phyloP scores from a whole-genome alignment of 2,888 invertebrate species.

The Habrosyne pyritoides region DNA sequence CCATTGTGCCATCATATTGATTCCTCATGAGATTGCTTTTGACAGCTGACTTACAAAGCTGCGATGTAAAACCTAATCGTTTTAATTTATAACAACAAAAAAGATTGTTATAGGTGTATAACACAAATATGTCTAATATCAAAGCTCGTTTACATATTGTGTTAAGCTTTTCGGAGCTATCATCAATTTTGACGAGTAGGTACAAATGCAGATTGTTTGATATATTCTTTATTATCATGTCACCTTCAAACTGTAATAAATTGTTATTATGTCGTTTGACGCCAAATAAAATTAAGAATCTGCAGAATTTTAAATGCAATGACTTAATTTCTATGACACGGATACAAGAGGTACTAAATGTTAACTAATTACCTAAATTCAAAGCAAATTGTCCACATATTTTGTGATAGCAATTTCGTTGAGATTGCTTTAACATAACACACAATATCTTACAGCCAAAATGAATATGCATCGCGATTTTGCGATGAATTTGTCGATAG shows the following conservation, averaged over 20 bases:
- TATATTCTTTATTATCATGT: not conserved
- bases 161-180: not conserved
- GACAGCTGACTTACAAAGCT: not conserved
- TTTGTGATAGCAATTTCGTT: not conserved
- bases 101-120: not conserved
- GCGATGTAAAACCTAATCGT: not conserved
- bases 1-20: slow-evolving; percentile 36
- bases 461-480: too few species aligned
- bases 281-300: not conserved
- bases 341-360: not conserved
- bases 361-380: too few species aligned
- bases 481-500: too few species aligned
- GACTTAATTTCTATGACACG: not conserved
- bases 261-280: not conserved
- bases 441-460: too few species aligned
- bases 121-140: not conserved
- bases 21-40: slow-evolving; percentile 18
- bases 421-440: too few species aligned
- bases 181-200: not conserved
- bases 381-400: not conserved
- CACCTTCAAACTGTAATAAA: not conserved
- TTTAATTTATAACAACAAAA: not conserved
- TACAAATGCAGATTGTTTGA: not conserved
- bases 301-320: not conserved
- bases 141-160: not conserved